A percentile compares a stretch with the other conserved stretches of the same genome.
Evolutionary conservation across 2,113 vertebrate genomes (phyloP).

Genomic region (Perognathus longimembris): DNA sequence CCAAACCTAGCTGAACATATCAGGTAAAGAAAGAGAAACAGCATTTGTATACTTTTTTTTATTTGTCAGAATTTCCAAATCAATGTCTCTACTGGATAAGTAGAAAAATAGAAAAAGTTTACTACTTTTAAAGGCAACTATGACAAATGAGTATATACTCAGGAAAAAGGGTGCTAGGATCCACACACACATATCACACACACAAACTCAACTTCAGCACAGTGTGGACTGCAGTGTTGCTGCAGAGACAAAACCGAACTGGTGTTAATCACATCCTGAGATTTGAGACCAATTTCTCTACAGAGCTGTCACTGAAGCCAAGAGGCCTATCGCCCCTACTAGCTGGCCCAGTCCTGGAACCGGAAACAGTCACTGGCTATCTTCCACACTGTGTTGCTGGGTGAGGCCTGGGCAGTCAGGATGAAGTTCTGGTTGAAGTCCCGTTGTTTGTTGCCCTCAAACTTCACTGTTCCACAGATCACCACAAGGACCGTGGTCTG

Average conservation of each 20-base stretch:
- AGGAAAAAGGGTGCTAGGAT: conserved; percentile 12
- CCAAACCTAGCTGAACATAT: not conserved
- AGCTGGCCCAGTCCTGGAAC: conserved; percentile 96
- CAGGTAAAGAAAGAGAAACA: not conserved
- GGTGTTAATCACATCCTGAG: not conserved
- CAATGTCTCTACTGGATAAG: conserved; percentile 50
- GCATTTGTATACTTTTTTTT: conserved; percentile 56
- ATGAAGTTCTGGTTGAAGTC: conserved; percentile 99
- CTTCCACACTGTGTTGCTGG: conserved; percentile 96
- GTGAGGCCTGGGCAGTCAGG: conserved; percentile 93
- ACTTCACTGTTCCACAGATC: conserved; percentile 95
- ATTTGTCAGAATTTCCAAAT: conserved; percentile 66
- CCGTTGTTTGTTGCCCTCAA: conserved; percentile 96
- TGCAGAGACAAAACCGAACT: not conserved
- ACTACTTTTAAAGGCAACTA: conserved; percentile 71
- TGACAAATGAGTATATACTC: conserved; percentile 51
- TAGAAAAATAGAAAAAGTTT: conserved; percentile 78
- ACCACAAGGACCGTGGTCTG: conserved; percentile 96
- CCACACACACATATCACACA: not conserved
- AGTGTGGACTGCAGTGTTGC: not conserved
- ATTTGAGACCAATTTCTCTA: not conserved
- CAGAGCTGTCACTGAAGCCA: not conserved
- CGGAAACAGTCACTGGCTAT: conserved; percentile 98
- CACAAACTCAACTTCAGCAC: not conserved
- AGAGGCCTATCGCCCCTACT: not conserved